Evolutionary conservation across 2,113 vertebrate genomes (phyloP).

Genomic region (Gobiocypris rarus): DNA sequence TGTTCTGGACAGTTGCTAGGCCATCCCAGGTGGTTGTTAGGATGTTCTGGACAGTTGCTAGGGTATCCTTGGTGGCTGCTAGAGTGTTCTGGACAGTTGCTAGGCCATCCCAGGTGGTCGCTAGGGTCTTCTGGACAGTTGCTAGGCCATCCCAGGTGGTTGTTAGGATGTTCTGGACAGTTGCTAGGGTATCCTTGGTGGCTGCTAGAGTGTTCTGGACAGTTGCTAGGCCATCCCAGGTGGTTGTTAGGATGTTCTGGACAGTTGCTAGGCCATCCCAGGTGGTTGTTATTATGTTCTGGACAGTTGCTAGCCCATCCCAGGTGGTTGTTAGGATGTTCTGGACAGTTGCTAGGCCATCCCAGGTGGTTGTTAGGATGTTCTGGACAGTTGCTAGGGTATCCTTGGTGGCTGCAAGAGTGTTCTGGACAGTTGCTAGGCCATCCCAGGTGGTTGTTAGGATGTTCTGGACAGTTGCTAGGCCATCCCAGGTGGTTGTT

Average conservation of each 20-base stretch:
- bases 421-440: no score
- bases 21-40: no score
- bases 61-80: neutral
- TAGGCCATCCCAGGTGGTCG: neutral
- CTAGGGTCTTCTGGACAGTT: rapidly evolving
- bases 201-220: no score
- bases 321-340: neutral
- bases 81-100: neutral
- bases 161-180: rapidly evolving
- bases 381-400: no score
- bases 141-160: rapidly evolving
- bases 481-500: no score
- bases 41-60: neutral
- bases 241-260: neutral
- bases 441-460: neutral
- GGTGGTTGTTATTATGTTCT: rapidly evolving
- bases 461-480: no score
- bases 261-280: neutral
- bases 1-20: no score
- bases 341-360: neutral
- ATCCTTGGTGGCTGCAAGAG: rapidly evolving
- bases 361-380: no score
- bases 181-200: no score
- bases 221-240: neutral
- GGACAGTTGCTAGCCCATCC: neutral